phyloP scores from a whole-genome alignment of 2,888 invertebrate species.

The Smittia aterrima region DNA sequence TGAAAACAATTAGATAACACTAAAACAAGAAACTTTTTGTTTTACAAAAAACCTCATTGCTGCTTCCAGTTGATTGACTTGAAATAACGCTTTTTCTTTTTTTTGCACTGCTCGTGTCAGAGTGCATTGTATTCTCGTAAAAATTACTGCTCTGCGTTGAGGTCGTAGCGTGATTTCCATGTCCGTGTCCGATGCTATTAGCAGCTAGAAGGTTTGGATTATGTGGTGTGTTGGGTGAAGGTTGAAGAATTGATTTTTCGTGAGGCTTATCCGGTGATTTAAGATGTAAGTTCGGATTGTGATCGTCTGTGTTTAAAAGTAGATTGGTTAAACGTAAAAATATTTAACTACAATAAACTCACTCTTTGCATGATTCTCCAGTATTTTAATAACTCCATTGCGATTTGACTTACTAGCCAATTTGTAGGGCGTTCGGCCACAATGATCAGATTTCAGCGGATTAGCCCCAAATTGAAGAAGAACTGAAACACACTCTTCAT shows the following conservation, averaged over 20 bases:
- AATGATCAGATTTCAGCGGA: slow-evolving; percentile 80
- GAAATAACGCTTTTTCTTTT: slow-evolving; percentile 55
- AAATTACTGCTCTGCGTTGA: slow-evolving; percentile 55
- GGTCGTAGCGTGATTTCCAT: slow-evolving; percentile 51
- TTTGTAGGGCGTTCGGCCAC: slow-evolving; percentile 81
- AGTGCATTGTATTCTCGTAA: slow-evolving; percentile 55
- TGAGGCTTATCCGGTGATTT: slow-evolving; percentile 54
- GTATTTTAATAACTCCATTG: slow-evolving; percentile 73
- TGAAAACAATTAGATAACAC: slow-evolving; percentile 25
- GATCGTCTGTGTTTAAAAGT: slow-evolving; percentile 48
- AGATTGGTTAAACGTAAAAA: not conserved
- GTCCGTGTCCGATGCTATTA: slow-evolving; percentile 48
- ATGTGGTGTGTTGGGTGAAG: slow-evolving; percentile 42
- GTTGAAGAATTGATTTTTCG: slow-evolving; percentile 43
- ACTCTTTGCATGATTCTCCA: slow-evolving; percentile 66
- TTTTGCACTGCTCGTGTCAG: slow-evolving; percentile 54
- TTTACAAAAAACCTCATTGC: slow-evolving; percentile 50
- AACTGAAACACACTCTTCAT: slow-evolving; percentile 85
- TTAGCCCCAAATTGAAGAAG: slow-evolving; percentile 80
- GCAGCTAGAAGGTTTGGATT: slow-evolving; percentile 45
- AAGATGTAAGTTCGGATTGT: slow-evolving; percentile 51
- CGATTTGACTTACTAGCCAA: slow-evolving; percentile 92
- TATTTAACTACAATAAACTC: slow-evolving; percentile 43
- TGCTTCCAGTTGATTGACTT: slow-evolving; percentile 56
- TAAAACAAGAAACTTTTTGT: too few species aligned